A percentile compares a stretch with the other conserved stretches of the same genome.
Evolutionary conservation across 2,888 invertebrate genomes (phyloP).

Genomic region (Caenorhabditis wallacei): DNA sequence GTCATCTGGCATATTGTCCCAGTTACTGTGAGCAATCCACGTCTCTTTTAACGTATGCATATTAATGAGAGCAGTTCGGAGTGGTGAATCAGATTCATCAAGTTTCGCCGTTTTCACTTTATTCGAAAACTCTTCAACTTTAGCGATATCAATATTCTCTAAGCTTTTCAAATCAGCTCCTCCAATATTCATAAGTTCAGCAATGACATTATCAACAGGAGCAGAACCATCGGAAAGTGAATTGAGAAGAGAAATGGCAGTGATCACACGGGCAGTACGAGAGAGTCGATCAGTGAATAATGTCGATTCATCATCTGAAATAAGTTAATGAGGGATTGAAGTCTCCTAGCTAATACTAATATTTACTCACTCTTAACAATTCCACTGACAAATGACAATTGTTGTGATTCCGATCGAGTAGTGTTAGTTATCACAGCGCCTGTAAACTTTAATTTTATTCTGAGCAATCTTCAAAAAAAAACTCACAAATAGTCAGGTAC

Average conservation of each 20-base stretch:
- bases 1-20: background rate
- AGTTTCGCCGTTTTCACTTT: no score
- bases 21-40: background rate
- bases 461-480: no score
- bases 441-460: no score
- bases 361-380: background rate
- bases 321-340: background rate
- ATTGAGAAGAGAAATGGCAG: background rate
- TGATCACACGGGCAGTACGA: background rate
- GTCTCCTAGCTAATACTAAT: background rate
- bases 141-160: constrained; percentile 7
- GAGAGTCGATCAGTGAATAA: background rate
- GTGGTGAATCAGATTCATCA: no score
- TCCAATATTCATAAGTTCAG: constrained; percentile 1
- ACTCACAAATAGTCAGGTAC: no score
- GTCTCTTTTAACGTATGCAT: background rate
- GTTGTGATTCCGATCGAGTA: no score
- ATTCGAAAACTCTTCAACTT: background rate
- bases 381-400: background rate
- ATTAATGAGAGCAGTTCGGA: no score
- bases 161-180: background rate
- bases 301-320: background rate
- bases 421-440: no score
- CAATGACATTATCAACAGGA: background rate
- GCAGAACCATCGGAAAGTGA: background rate